Percentiles rank a stretch among this genome's conserved stretches.
phyloP scores from a whole-genome alignment of 2,888 invertebrate genomes.

The Agrochola lychnidis region DNA sequence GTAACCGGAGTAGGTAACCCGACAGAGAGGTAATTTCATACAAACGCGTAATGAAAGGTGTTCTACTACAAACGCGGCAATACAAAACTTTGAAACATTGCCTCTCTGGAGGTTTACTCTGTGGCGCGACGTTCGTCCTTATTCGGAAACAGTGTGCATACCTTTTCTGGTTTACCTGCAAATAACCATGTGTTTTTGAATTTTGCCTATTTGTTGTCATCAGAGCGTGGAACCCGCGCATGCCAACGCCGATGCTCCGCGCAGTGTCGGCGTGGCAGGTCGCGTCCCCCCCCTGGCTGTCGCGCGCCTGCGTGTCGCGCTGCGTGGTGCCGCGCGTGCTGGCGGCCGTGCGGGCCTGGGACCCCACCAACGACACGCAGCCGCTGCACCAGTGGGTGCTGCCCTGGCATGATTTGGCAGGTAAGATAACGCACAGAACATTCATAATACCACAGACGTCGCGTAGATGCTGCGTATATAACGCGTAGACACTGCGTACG shows the following conservation, averaged over 20 bases:
- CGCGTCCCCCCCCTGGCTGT: conserved; percentile 95
- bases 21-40: too few species aligned
- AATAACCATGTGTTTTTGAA: background rate
- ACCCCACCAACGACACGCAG: conserved; percentile 98
- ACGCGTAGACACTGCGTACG: too few species aligned
- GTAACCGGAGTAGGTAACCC: too few species aligned
- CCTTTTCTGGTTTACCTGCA: background rate
- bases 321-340: conserved; percentile 94
- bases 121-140: background rate
- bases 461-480: too few species aligned
- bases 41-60: too few species aligned
- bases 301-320: conserved; percentile 95
- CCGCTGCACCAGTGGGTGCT: conserved; percentile 99
- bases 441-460: too few species aligned
- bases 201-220: background rate
- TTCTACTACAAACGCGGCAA: too few species aligned
- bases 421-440: conserved; percentile 70
- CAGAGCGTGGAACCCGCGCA: conserved; percentile 95
- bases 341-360: conserved; percentile 96
- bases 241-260: conserved; percentile 94
- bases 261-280: conserved; percentile 95
- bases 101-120: background rate
- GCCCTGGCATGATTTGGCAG: conserved; percentile 97
- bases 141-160: background rate
- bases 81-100: too few species aligned